Evolutionary conservation across 1,140 invertebrate genomes (phyloP).

Genomic region (Calosoma granatense): DNA sequence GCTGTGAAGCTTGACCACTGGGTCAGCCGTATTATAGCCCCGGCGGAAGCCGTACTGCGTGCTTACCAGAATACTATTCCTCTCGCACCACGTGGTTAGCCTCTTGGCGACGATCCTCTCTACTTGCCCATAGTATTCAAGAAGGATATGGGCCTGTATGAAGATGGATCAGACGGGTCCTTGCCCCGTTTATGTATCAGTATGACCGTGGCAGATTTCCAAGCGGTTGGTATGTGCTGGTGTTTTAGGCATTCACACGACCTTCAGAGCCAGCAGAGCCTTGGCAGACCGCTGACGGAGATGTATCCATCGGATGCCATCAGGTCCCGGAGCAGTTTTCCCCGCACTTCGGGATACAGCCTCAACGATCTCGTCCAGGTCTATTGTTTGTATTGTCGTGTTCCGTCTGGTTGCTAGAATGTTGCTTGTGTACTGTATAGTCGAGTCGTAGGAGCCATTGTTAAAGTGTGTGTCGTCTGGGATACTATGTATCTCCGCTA

Average conservation of each 20-base stretch:
- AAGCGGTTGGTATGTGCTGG: not conserved
- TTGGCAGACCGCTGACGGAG: too few relatives aligned
- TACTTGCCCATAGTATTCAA: slow-evolving; percentile 25
- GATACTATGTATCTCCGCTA: too few relatives aligned
- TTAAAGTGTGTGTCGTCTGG: too few relatives aligned
- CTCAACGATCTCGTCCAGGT: not conserved
- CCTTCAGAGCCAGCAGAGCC: too few relatives aligned
- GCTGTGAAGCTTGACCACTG: slow-evolving; percentile 15
- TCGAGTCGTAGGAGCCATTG: too few relatives aligned
- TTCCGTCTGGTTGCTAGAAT: too few relatives aligned
- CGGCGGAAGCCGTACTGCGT: slow-evolving; percentile 23
- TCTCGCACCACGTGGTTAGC: slow-evolving; percentile 13
- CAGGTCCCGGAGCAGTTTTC: not conserved
- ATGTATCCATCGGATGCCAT: too few relatives aligned
- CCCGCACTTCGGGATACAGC: not conserved
- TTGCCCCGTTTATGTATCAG: slow-evolving; percentile 17
- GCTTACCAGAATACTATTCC: slow-evolving; percentile 18
- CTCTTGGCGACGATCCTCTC: slow-evolving; percentile 23
- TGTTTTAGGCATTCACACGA: not conserved
- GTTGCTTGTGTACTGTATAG: too few relatives aligned
- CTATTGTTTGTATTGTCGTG: too few relatives aligned
- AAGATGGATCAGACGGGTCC: slow-evolving; percentile 17
- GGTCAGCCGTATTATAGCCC: slow-evolving; percentile 17
- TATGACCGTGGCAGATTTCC: not conserved
- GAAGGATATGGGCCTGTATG: slow-evolving; percentile 26